Evolutionary conservation across 2,113 vertebrate genomes (phyloP).

Genomic region (Pandion haliaetus): DNA sequence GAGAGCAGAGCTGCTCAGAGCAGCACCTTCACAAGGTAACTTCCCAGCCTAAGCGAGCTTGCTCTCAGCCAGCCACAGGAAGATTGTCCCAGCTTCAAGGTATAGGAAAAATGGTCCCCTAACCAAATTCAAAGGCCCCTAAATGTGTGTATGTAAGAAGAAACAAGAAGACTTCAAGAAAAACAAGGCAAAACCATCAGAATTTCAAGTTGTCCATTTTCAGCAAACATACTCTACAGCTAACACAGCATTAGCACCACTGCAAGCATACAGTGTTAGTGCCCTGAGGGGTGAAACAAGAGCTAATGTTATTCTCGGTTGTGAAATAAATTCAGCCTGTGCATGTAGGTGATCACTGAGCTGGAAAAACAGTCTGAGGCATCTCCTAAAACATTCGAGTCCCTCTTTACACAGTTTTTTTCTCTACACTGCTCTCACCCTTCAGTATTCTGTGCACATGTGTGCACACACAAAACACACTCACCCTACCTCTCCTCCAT

Average conservation of each 20-base stretch:
- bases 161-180: background rate
- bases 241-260: background rate
- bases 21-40: background rate
- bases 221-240: background rate
- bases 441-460: fast-evolving
- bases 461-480: background rate
- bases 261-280: background rate
- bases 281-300: background rate
- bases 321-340: background rate
- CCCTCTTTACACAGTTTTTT: background rate
- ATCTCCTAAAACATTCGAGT: fast-evolving
- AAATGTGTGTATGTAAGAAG: background rate
- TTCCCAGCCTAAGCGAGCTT: background rate
- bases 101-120: background rate
- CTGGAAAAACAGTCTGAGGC: background rate
- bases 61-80: background rate
- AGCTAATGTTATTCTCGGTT: background rate
- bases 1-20: background rate
- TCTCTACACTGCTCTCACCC: background rate
- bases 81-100: background rate
- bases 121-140: background rate
- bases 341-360: background rate
- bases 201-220: background rate
- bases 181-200: background rate
- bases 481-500: fast-evolving